These are phyloP conservation scores for Pedionomus torquatus DNA, from an alignment of 2,113 vertebrate genomes.

Conservation along the genomic window DNA sequence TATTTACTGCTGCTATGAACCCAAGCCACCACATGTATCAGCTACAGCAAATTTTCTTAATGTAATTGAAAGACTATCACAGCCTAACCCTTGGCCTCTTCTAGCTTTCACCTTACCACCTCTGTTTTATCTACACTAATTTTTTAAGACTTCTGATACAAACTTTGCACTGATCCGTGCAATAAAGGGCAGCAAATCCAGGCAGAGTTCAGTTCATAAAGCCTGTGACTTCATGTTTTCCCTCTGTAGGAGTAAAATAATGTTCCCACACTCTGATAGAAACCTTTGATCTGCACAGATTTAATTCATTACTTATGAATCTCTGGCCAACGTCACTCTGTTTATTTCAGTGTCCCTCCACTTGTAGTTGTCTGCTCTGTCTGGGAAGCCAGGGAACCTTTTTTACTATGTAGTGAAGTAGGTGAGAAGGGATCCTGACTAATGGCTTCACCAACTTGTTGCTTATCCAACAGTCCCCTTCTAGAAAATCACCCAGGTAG, in stretches of 20 bases:
- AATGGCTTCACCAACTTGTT: background rate
- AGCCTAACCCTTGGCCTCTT: background rate
- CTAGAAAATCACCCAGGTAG: background rate
- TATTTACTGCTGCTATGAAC: background rate
- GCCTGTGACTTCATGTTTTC: constrained; percentile 40
- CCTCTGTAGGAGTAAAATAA: constrained; percentile 42
- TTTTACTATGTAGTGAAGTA: background rate
- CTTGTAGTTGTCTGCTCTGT: accelerated
- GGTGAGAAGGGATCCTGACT: background rate
- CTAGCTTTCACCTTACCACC: background rate
- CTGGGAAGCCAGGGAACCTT: background rate
- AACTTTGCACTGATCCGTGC: background rate
- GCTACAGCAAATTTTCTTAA: background rate
- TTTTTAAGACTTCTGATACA: background rate
- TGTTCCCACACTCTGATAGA: constrained; percentile 16
- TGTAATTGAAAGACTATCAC: background rate
- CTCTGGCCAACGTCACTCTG: background rate
- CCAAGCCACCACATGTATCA: background rate
- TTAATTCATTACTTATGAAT: constrained; percentile 68
- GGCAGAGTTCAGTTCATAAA: background rate
- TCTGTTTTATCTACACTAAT: background rate
- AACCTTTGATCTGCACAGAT: constrained; percentile 67
- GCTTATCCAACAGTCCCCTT: background rate
- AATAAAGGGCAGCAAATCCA: background rate
- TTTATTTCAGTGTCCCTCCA: background rate